Percentiles rank a stretch among this genome's conserved stretches.
These are phyloP conservation scores for Agrenia bidenticulata DNA, from an alignment of 2,888 invertebrate species.

Conservation along the genomic window DNA sequence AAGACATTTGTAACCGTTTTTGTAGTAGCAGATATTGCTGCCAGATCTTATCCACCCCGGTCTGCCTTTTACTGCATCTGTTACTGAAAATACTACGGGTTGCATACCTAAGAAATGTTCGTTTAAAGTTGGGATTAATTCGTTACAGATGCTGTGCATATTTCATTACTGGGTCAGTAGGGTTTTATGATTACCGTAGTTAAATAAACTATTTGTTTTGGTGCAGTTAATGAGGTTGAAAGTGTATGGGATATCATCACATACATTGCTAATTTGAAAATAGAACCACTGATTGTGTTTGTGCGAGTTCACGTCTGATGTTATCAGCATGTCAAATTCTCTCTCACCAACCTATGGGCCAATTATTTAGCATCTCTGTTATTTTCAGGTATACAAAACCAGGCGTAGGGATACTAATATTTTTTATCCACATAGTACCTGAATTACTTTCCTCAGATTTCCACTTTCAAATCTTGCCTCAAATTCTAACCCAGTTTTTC, in stretches of 20 bases:
- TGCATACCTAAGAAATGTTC: conserved; percentile 68
- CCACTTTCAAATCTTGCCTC: conserved; percentile 86
- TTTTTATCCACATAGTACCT: too few species aligned
- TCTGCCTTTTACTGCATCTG: conserved; percentile 62
- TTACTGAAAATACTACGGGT: conserved; percentile 81
- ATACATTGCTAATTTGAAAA: conserved; percentile 79
- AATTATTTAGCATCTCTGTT: conserved; percentile 13
- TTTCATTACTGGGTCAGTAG: not conserved
- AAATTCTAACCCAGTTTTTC: conserved; percentile 63
- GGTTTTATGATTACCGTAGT: conserved; percentile 63
- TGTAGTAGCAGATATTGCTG: conserved; percentile 77
- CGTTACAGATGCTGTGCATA: not conserved
- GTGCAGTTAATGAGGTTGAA: conserved; percentile 87
- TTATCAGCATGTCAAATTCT: conserved; percentile 80
- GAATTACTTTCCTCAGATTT: conserved; percentile 77
- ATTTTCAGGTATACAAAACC: not conserved
- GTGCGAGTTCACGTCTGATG: conserved; percentile 77
- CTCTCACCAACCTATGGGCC: conserved; percentile 66
- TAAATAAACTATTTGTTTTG: conserved; percentile 82
- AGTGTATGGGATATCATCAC: conserved; percentile 67
- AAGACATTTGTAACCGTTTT: conserved; percentile 67
- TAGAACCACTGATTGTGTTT: conserved; percentile 87
- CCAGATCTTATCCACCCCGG: conserved; percentile 63
- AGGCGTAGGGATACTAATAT: too few species aligned
- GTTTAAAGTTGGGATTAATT: conserved; percentile 7